Base-by-base conservation (phyloP, 1,140 invertebrate genomes). In the Bombyx mori region DNA sequence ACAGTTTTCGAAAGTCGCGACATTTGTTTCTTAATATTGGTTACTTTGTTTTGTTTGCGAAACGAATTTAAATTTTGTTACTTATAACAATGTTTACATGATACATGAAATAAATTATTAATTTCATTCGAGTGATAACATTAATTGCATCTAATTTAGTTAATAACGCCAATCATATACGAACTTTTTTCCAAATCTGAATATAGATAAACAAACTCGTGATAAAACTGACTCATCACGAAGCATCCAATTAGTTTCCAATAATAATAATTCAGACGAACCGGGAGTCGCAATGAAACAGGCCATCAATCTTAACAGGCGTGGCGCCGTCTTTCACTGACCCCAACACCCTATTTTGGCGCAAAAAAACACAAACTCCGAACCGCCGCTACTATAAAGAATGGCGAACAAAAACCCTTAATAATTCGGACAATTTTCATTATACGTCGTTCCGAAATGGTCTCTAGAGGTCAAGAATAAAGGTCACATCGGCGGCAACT, bases 361-460 rank as follows among this genome's bases (percentile, higher is more conserved):
- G 65, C 61, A 64, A 69, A 75, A 68, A 49, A 43, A 56, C 42
- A 48, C 22, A 56, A 48, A 12, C 46, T 18, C 10, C 52, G 64
- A 65, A 70, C 66, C 69, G 71, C 67, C 58, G 73, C 76, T 76
- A 77, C 76, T 74, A 76, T 77, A 80, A 75, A 73, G 73, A 78
- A 73, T 71, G 73, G 68, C 60, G 63, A 66, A 60, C 71, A 79
- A 82, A 81, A 82, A 76, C 61, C 26, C 59, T 60, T 58, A 60
- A 64, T 66, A 68, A 59, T 57, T 42, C 45, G 56, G 44, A 48
- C 61, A 57, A 64, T 54, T 52, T 10, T 55, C 44, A 8, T 42
- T 35, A 6, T 18, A 5, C 10, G 8, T 35, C 54, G 57, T 52
- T 44, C 60, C 3, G 69, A 62, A 57, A 2, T 63, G 7, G 54